Conservation (phyloP, 2,113 vertebrate species). For the Dipodomys stephensi region DNA sequence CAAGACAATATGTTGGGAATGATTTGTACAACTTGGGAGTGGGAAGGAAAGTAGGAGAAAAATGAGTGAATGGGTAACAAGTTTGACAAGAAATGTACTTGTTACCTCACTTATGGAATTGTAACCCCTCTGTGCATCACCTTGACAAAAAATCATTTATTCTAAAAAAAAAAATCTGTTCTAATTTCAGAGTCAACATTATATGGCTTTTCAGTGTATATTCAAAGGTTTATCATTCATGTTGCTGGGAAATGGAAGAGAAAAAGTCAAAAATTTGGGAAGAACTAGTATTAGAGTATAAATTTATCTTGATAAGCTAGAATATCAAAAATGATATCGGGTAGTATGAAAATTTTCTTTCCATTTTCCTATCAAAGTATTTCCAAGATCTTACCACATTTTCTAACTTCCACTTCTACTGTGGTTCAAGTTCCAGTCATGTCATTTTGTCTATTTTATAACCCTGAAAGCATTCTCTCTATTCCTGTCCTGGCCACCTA, state of each 20-base stretch:
- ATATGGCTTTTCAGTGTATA: background rate
- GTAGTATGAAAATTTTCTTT: background rate
- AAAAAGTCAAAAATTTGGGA: background rate
- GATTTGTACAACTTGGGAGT: too few species aligned
- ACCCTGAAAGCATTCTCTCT: too few species aligned
- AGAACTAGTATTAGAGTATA: background rate
- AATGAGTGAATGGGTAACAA: too few species aligned
- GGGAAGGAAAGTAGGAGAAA: too few species aligned
- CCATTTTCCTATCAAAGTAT: background rate
- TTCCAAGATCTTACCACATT: background rate
- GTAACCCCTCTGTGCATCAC: too few species aligned
- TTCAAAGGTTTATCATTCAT: background rate
- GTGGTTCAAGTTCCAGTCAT: background rate
- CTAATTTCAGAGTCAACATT: slow-evolving; percentile 8
- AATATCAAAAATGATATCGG: slow-evolving; percentile 4
- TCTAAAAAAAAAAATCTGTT: background rate
- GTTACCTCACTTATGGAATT: too few species aligned
- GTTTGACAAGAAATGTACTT: too few species aligned
- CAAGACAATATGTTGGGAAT: too few species aligned
- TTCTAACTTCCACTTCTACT: background rate
- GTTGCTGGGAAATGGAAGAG: background rate
- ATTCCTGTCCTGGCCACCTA: background rate
- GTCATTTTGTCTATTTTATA: background rate
- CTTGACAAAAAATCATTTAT: too few species aligned
- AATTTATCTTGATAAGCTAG: background rate